Percentiles rank a stretch among this genome's conserved stretches.
These are phyloP conservation scores for Cantharis flavilabris DNA, from an alignment of 2,888 invertebrate genomes.

Conservation along the genomic window DNA sequence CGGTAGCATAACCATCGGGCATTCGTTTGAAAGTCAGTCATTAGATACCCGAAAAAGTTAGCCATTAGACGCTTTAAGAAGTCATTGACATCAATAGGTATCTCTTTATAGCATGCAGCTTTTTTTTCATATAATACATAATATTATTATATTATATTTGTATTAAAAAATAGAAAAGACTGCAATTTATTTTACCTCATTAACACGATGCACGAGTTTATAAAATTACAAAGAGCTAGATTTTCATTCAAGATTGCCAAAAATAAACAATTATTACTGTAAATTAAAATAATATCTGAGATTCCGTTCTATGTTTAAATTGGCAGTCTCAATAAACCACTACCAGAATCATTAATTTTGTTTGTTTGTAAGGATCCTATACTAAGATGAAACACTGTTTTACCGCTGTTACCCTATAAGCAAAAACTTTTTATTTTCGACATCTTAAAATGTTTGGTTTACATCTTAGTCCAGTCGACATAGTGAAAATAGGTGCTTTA, in stretches of 20 bases:
- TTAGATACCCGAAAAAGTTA: neutral
- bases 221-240: neutral
- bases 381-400: no score
- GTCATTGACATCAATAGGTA: neutral
- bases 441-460: no score
- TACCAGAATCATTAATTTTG: no score
- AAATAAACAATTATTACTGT: no score
- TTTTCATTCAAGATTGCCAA: neutral
- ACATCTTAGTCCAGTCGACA: no score
- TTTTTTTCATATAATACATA: neutral
- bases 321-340: no score
- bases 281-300: no score
- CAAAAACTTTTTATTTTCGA: no score
- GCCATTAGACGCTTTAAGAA: neutral
- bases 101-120: neutral
- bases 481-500: no score
- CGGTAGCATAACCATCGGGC: neutral
- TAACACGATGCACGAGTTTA: neutral
- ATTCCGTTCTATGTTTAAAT: no score
- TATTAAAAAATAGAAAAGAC: neutral
- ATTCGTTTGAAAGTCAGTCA: neutral
- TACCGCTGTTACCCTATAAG: no score
- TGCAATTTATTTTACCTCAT: neutral
- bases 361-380: no score
- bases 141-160: neutral